Evolutionary conservation across 2,113 vertebrate species (phyloP), one percentile per base, ranked within the genome.

Genomic region (Rhynchomys soricoides): DNA sequence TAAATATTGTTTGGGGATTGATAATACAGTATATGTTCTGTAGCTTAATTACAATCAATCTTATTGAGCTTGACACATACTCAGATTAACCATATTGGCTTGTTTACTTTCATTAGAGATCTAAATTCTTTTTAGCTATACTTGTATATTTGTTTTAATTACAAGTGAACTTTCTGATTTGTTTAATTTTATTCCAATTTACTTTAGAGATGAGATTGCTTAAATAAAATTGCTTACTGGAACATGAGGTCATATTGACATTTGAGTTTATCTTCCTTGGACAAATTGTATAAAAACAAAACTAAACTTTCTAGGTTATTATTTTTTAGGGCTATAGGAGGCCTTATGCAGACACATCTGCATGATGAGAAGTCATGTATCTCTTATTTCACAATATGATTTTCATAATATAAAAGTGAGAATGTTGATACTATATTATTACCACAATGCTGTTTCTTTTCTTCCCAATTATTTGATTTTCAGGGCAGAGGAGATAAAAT

Each of bases 121-220:
- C 17, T 21, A 82, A 59, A 59, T 82, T 82, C 37, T 59, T 82
- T 40, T 59, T 26, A 59, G 55, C 37, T 40, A n/a, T 55, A 57
- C 19, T 24, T 57, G 21, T 22, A 40, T 57, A 82, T 59, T 82
- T 40, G 13, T 85, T 94, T 75, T 62, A 70, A 11, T 71, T 89
- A 43, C 3, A 73, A 73, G 16, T 89, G 50, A 75, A 57, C 17
- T 19, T 43, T 74, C 8, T 10, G 24, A 92, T 78, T 95, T 90
- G 12, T 77, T 96, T 81, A 71, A 57, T 91, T 81, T 70, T 82
- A 70, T 94, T 78, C 68, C 34, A n/a, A 77, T 75, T 75, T 94
- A 77, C 10, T 71, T 43, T 34, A 79, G 24, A 81, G 26, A 78
- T 50, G 71, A 89, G 78, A 75, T 50, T 94, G 29, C 22, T 92